Conservation (phyloP, 2,113 vertebrate genomes). For the Tringa solitaria region DNA sequence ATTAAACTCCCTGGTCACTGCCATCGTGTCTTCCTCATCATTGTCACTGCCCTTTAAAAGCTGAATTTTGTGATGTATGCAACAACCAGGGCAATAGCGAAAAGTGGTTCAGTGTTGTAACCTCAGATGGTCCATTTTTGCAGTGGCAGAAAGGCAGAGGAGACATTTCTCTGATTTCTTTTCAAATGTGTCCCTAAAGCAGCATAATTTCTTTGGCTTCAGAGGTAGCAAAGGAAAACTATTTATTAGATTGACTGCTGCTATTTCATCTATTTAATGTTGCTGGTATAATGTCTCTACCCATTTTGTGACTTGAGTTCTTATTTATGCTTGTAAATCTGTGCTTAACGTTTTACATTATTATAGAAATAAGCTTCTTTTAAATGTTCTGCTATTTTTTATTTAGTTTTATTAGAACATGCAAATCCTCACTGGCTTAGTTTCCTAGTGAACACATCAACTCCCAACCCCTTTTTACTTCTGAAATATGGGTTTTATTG, state of each 20-base stretch:
- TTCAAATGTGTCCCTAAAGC: neutral
- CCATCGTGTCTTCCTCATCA: neutral
- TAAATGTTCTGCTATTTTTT: conserved; percentile 16
- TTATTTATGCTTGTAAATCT: conserved; percentile 43
- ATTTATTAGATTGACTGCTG: neutral
- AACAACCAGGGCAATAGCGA: neutral
- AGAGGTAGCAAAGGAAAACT: neutral
- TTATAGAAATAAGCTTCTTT: conserved; percentile 56
- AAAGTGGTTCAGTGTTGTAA: neutral
- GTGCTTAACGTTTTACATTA: conserved; percentile 45
- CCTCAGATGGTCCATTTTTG: neutral
- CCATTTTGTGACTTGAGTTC: conserved; percentile 1
- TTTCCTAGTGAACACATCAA: neutral
- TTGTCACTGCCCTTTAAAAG: neutral
- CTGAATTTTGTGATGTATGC: neutral
- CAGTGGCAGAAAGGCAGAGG: neutral
- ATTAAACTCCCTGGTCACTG: neutral
- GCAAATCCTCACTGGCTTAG: conserved; percentile 22
- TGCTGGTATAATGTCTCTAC: neutral
- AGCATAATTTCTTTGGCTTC: neutral
- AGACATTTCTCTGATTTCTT: neutral
- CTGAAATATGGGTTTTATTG: neutral
- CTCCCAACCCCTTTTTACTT: neutral
- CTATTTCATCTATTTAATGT: conserved; percentile 24
- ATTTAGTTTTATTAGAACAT: conserved; percentile 24